Percentiles rank a stretch among this genome's conserved stretches.
phyloP scores from a whole-genome alignment of 2,113 vertebrate species.

The Eclectus roratus region DNA sequence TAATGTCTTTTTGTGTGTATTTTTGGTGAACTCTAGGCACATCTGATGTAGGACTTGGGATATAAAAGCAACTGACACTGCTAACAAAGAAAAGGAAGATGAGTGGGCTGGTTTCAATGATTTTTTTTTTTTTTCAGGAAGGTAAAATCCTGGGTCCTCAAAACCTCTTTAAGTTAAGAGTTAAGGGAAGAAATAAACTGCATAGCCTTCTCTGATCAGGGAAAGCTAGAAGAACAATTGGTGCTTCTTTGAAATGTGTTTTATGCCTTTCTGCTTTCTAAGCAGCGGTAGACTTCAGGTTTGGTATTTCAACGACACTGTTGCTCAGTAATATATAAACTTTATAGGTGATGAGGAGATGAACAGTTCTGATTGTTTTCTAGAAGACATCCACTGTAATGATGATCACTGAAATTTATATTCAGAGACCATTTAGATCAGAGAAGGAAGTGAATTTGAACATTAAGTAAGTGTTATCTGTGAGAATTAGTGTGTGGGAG shows the following conservation, averaged over 20 bases:
- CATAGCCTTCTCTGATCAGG: background rate
- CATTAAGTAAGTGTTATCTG: background rate
- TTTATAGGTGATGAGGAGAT: background rate
- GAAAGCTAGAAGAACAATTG: background rate
- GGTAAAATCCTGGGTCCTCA: background rate
- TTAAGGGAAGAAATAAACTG: background rate
- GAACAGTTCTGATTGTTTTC: background rate
- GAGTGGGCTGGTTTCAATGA: background rate
- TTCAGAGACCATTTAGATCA: background rate
- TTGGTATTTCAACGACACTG: background rate
- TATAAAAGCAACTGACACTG: background rate
- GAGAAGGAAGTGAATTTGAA: background rate
- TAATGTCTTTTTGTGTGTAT: background rate
- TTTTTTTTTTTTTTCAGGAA: background rate
- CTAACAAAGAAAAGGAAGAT: background rate
- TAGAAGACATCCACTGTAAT: background rate
- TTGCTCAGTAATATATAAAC: background rate
- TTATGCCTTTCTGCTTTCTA: background rate
- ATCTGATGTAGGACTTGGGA: background rate
- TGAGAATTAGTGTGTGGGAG: background rate
- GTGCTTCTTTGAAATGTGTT: background rate
- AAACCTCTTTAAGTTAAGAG: background rate
- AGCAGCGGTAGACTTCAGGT: background rate
- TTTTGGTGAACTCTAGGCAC: background rate
- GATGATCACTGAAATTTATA: background rate